These are phyloP conservation scores for Anabacerthia variegaticeps DNA, from an alignment of 2,797 vertebrate species.

Conservation along the genomic window DNA sequence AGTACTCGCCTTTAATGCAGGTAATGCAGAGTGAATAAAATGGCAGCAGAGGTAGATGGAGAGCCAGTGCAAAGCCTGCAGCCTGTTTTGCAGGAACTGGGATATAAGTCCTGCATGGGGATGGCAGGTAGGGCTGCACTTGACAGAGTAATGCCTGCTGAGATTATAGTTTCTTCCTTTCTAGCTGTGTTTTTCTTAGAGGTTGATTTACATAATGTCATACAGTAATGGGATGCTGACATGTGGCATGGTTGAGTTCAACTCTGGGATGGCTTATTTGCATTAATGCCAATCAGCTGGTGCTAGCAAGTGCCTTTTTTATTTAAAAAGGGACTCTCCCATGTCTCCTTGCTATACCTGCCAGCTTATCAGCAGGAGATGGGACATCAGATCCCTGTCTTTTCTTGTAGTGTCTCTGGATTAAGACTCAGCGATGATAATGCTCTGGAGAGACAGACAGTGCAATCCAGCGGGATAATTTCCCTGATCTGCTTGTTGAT, in stretches of 20 bases:
- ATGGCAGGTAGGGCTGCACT: background rate
- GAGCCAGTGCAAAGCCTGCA: background rate
- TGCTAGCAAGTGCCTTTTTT: background rate
- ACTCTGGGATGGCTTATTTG: background rate
- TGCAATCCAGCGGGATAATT: background rate
- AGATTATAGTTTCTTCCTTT: background rate
- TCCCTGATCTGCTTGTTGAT: background rate
- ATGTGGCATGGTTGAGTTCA: background rate
- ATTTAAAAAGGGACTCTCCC: background rate
- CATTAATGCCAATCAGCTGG: background rate
- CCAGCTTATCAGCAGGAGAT: background rate
- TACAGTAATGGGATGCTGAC: background rate
- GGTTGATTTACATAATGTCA: conserved; percentile 1
- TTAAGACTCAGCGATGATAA: background rate
- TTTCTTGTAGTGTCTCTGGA: background rate
- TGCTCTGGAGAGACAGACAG: background rate
- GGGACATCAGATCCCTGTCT: background rate
- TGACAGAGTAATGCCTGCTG: background rate
- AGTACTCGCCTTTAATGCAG: background rate
- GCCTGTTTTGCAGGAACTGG: background rate
- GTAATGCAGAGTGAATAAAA: background rate
- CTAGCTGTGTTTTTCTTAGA: background rate
- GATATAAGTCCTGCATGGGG: background rate
- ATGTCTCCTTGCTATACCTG: background rate
- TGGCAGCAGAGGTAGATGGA: background rate